Base-by-base conservation (phyloP, 2,888 invertebrate genomes). In the Brachyopa scutellaris region DNA sequence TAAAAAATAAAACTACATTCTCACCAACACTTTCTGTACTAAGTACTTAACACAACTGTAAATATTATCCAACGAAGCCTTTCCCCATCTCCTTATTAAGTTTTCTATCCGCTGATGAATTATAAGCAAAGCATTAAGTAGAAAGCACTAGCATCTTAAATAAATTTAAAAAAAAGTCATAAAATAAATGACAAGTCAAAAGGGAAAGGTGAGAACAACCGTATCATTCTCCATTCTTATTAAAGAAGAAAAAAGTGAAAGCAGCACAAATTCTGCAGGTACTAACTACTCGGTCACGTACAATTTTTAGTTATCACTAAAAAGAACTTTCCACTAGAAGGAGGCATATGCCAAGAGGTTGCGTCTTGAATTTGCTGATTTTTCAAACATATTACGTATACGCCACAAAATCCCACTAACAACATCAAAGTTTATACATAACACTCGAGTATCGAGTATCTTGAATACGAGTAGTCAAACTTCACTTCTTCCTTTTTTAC, bases 141-240 rank as follows among this genome's bases (percentile, higher is more conserved):
- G n/a, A n/a, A n/a, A n/a, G n/a, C n/a, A n/a, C n/a, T n/a, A n/a
- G n/a, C n/a, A n/a, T n/a, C n/a, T n/a, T n/a, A n/a, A n/a, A n/a
- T n/a, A n/a, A n/a, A n/a, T n/a, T n/a, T n/a, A n/a, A n/a, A n/a
- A n/a, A n/a, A n/a, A n/a, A n/a, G n/a, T n/a, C n/a, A n/a, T n/a
- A n/a, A n/a, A n/a, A n/a, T n/a, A n/a, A n/a, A n/a, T n/a, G n/a
- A 59, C 29, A 23, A 29, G 13, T 59, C 36, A 64, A n/a, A 69
- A 49, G 49, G 47, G 69, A 69, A 69, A 69, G 69, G 69, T 69
- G 69, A 69, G 69, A 69, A n/a, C n/a, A n/a, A 69, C 21, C 36
- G n/a, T 15, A 49, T 42, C 19, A 38, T 47, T 38, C 57, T 47
- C 38, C 19, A 38, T 36, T 51, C 29, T 51, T 31, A 51, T 59